Evolutionary conservation across 2,113 vertebrate genomes (phyloP).

Genomic region (Takifugu flavidus): DNA sequence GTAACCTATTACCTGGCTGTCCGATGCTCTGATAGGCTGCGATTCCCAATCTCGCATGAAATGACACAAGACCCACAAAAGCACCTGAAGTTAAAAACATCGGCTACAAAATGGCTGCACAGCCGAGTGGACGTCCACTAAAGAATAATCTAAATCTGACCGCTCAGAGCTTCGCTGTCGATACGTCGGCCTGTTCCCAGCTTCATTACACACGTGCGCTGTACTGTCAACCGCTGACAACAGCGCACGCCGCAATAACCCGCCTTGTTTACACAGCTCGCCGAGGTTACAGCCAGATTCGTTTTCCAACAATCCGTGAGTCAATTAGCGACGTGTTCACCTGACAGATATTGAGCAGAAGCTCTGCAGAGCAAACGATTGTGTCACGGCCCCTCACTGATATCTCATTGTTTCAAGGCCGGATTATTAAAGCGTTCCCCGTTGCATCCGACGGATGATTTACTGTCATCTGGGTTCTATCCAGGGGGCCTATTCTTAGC

Average conservation of each 20-base stretch:
- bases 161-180: no score
- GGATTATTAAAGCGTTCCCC: slow-evolving; percentile 21
- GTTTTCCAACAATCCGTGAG: slow-evolving; percentile 6
- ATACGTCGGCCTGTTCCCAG: no score
- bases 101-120: no score
- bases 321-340: slow-evolving; percentile 36
- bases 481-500: slow-evolving; percentile 57
- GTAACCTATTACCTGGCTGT: slow-evolving; percentile 4
- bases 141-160: no score
- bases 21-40: slow-evolving; percentile 1
- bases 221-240: neutral
- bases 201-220: no score
- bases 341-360: slow-evolving; percentile 21
- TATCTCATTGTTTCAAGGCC: slow-evolving; percentile 22
- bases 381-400: slow-evolving; percentile 21
- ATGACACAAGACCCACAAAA: neutral
- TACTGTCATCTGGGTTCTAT: slow-evolving; percentile 36
- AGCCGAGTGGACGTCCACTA: no score
- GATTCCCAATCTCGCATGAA: neutral
- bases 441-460: slow-evolving; percentile 34
- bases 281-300: slow-evolving; percentile 16
- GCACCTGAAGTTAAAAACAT: neutral
- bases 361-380: slow-evolving; percentile 20
- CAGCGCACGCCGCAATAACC: neutral
- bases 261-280: slow-evolving; percentile 10